Conservation (phyloP, 2,113 vertebrate genomes). For the Zosterops borbonicus region DNA sequence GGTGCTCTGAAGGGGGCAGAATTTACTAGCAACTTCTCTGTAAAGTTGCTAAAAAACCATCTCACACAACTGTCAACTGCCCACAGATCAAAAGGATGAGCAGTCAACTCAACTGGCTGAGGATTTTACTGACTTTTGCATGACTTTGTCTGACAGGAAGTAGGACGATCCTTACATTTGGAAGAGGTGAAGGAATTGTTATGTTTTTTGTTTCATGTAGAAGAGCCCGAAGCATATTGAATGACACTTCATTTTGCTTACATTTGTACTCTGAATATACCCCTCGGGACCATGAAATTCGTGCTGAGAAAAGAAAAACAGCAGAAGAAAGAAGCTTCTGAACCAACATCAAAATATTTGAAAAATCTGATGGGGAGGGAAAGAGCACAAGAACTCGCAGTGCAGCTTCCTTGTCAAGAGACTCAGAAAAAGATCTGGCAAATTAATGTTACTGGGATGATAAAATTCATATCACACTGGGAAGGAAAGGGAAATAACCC, state of each 20-base stretch:
- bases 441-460: neutral
- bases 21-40: neutral
- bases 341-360: slow-evolving; percentile 14
- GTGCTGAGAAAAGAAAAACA: neutral
- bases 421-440: neutral
- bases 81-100: neutral
- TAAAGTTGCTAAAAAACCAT: neutral
- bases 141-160: neutral
- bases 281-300: neutral
- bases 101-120: neutral
- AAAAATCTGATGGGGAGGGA: neutral
- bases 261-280: neutral
- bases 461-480: neutral
- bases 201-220: neutral
- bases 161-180: neutral
- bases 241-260: neutral
- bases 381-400: neutral
- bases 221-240: neutral
- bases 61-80: neutral
- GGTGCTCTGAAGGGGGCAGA: neutral
- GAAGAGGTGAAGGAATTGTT: neutral
- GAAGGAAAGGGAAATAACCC: neutral
- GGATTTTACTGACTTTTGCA: neutral
- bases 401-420: neutral
- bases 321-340: slow-evolving; percentile 12